Conservation (phyloP, 2,113 vertebrate genomes). For the Gymnobelideus leadbeateri region DNA sequence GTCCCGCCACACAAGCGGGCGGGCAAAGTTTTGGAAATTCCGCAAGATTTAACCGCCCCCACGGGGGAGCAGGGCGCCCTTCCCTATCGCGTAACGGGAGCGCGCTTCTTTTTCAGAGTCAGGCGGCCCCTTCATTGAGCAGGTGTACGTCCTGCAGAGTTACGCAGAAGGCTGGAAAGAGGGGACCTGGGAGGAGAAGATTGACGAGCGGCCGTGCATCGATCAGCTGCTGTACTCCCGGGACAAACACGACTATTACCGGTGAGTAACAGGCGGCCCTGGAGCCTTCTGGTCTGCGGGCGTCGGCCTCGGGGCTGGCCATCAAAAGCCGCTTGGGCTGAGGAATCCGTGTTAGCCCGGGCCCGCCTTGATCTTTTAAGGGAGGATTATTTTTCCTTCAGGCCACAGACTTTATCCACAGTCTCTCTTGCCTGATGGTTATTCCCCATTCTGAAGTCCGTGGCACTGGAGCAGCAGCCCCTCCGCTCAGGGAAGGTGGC, state of each 20-base stretch:
- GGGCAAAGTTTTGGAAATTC: fast-evolving
- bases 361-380: too few species aligned
- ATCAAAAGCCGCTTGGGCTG: too few species aligned
- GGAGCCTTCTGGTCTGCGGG: too few species aligned
- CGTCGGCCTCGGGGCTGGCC: too few species aligned
- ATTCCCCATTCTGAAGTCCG: too few species aligned
- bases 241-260: conserved; percentile 94
- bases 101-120: conserved; percentile 87
- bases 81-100: background rate
- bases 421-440: too few species aligned
- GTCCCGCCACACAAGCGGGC: too few species aligned
- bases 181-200: conserved; percentile 97
- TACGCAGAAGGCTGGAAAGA: conserved; percentile 97
- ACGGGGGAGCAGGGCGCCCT: fast-evolving
- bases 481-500: too few species aligned
- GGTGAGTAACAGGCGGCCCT: conserved; percentile 77
- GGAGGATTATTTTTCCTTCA: too few species aligned
- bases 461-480: too few species aligned
- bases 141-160: conserved; percentile 93
- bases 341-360: too few species aligned
- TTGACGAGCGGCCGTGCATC: conserved; percentile 91
- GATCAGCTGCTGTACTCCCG: conserved; percentile 91
- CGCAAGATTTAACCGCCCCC: fast-evolving
- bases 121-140: conserved; percentile 96
- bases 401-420: too few species aligned